Evolutionary conservation across 2,888 invertebrate genomes (phyloP).

Genomic region (Ormyrus labotus): DNA sequence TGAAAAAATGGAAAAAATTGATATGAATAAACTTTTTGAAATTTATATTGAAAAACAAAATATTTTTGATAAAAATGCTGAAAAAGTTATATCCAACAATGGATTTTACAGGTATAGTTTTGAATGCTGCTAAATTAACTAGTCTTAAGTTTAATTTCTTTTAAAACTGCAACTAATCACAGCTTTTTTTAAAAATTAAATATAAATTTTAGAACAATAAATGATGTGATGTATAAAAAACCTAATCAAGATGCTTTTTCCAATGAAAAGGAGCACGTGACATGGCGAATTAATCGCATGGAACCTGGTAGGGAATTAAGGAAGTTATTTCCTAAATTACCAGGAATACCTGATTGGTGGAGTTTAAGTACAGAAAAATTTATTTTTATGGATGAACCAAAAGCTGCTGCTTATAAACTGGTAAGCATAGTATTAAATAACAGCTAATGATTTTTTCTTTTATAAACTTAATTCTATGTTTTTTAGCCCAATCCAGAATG

Average conservation of each 20-base stretch:
- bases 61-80: conserved; percentile 81
- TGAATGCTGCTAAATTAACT: not conserved
- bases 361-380: conserved; percentile 88
- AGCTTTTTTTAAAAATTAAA: conserved; percentile 23
- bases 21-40: conserved; percentile 77
- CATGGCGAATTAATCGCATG: conserved; percentile 88
- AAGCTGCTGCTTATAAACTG: conserved; percentile 81
- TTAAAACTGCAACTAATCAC: not conserved
- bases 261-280: conserved; percentile 68
- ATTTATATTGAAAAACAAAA: conserved; percentile 80
- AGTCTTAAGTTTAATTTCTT: not conserved
- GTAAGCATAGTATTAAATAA: conserved; percentile 67
- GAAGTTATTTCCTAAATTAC: conserved; percentile 84
- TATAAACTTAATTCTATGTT: not conserved
- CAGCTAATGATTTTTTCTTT: too few species aligned
- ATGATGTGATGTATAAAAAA: conserved; percentile 64
- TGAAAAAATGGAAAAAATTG: conserved; percentile 80
- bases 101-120: conserved; percentile 62
- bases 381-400: conserved; percentile 84
- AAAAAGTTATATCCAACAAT: conserved; percentile 77
- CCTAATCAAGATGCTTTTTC: conserved; percentile 64
- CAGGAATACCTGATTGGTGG: conserved; percentile 81
- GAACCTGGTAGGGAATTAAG: conserved; percentile 84
- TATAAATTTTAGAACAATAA: conserved; percentile 55
- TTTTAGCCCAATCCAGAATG: conserved; percentile 87